phyloP scores from a whole-genome alignment of 2,113 vertebrate species.

The Proteles cristata region DNA sequence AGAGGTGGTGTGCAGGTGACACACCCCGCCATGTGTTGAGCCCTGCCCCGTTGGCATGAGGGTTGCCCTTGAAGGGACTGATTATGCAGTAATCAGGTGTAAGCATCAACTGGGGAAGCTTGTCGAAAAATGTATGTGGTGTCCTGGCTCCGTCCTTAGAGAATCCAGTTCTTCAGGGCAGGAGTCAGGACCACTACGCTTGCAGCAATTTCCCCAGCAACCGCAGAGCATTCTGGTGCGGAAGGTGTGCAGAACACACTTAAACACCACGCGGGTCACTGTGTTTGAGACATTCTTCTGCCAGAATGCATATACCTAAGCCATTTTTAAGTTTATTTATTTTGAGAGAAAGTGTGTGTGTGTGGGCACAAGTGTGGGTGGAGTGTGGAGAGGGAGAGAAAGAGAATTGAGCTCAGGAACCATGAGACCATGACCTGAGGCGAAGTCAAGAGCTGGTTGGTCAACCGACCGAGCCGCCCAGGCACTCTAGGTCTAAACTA shows the following conservation, averaged over 20 bases:
- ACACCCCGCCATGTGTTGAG: too few relatives aligned
- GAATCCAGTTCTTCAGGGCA: neutral
- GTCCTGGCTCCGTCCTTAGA: neutral
- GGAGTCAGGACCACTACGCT: neutral
- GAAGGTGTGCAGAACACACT: neutral
- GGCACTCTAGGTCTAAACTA: too few relatives aligned
- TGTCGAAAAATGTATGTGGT: neutral
- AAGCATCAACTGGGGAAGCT: neutral
- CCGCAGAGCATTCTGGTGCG: neutral
- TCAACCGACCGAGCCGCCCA: too few relatives aligned
- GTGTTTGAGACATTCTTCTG: neutral
- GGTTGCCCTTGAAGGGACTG: neutral
- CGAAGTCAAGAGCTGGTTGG: too few relatives aligned
- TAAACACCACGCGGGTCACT: neutral
- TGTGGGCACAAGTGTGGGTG: too few relatives aligned
- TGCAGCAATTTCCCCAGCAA: neutral
- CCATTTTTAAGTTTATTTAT: too few relatives aligned
- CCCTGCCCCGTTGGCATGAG: neutral
- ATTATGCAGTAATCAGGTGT: neutral
- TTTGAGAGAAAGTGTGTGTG: too few relatives aligned
- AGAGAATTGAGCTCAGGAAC: too few relatives aligned
- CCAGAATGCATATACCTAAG: neutral
- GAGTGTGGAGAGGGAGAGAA: too few relatives aligned
- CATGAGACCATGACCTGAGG: too few relatives aligned
- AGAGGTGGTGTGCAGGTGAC: neutral